Base-by-base conservation (phyloP, 2,113 vertebrate species). In the Tupaia tana region DNA sequence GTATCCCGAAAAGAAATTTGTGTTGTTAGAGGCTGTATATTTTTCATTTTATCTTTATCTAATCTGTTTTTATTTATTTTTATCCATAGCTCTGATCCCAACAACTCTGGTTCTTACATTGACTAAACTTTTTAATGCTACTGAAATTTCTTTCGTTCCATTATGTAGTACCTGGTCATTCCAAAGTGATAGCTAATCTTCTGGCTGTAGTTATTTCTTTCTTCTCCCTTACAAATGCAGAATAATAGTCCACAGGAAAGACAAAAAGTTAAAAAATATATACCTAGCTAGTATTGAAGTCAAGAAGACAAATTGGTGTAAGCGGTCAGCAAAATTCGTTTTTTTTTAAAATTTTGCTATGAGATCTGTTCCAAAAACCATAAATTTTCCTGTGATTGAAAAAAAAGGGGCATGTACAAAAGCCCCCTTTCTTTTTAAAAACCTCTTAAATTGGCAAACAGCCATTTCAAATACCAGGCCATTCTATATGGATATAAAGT, bases 41-140 rank as follows among this genome's bases (percentile, higher is more conserved):
- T 97, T 97, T 97, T 92, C 64, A 83, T 34, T 79, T 43, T 96
- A 24, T 96, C 88, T 96, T 96, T 63, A 93, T 97, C 71, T 94
- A 20, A 69, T 71, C 63, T 97, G 27, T 80, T 59, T 94, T 86
- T 89, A 43, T 43, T 43, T 43, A 43, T 98, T 81, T 92, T 52
- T 83, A 83, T 96, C 64, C 80, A 92, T 86, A 93, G 27, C 43
- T 96, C 54, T 91, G 83, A 96, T 96, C 31, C 80, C 67, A 96
- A 71, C 0, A 67, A 43, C 11, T 86, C 56, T 93, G 82, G 52
- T 75, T 97, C 6, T 74, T 27, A 19, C 61, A 88, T 34, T 97
- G 69, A 59, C 56, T 81, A 84, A 63, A 95, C 56, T 52, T 63
- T 67, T 70, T 90, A 96, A 97, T 78, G 24, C 85, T 94, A 10